Evolutionary conservation across 2,888 invertebrate genomes (phyloP), one percentile per base, ranked within the genome.

Genomic region (Thymelicus acteon): DNA sequence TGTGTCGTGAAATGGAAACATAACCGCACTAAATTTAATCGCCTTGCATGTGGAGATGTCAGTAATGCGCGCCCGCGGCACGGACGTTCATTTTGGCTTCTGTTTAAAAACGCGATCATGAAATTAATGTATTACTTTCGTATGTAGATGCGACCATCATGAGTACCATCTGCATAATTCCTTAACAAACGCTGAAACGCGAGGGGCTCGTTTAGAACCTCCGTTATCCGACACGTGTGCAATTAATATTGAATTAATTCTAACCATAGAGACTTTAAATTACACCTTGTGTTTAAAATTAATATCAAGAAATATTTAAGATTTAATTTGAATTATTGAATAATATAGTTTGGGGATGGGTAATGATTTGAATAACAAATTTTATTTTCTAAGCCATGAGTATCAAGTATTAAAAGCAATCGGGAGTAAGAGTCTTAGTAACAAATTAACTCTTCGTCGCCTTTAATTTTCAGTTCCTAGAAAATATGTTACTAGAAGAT

Each of bases 81-180:
- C 88, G 86, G 88, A 87, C 87, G 87, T 87, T 83, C 85, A 85
- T 90, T 91, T 89, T 82, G 87, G 92, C 93, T 92, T 90, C 93
- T 92, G 93, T 92, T 88, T 90, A 88, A 86, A 80, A 88, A 89
- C 86, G 85, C 84, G 81, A 85, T 88, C 83, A 84, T 83, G 77
- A 87, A 86, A 87, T 88, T 86, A 86, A 85, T 83, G 81, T 82
- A 85, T 85, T 86, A 84, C 84, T 80, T 78, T 82, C 80, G 75
- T 77, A 73, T 77, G 72, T 78, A 79, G 73, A 76, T 78, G 69
- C 60, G 48, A 67, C 68, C 60, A 72, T 74, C 73, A 73, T 73
- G 60, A 52, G 60, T 64, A 60, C 37, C 70, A 70, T 70, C 70
- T 70, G 63, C 70, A 70, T 65, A 72, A 72, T 72, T 61, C 57